Evolutionary conservation across 2,888 invertebrate genomes (phyloP).

Genomic region (Drosophila buzzatii): DNA sequence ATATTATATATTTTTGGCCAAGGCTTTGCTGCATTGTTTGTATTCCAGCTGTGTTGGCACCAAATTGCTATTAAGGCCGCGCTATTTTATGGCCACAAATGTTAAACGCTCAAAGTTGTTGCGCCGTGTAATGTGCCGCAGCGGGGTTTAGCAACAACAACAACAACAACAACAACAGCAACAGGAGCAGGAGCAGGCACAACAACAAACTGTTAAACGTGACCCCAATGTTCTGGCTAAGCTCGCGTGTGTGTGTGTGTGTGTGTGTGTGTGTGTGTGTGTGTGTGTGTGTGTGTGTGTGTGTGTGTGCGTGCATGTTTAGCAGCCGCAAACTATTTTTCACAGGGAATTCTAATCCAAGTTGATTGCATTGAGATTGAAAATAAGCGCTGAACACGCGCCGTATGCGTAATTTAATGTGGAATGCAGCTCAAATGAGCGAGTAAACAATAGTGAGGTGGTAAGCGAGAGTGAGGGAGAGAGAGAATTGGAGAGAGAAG

Average conservation of each 20-base stretch:
- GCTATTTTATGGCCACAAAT: slow-evolving; percentile 50
- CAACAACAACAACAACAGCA: slow-evolving; percentile 3
- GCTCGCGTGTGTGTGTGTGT: no score
- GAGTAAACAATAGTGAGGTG: background rate
- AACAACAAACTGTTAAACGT: slow-evolving; percentile 38
- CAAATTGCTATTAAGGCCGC: slow-evolving; percentile 65
- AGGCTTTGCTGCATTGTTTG: slow-evolving; percentile 31
- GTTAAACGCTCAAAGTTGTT: slow-evolving; percentile 30
- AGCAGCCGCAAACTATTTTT: slow-evolving; percentile 16
- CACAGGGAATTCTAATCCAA: slow-evolving; percentile 13
- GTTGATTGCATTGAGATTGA: slow-evolving; percentile 35
- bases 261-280: no score
- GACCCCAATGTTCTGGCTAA: slow-evolving; percentile 28
- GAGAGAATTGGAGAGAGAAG: background rate
- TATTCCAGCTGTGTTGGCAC: slow-evolving; percentile 65
- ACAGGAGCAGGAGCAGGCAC: background rate
- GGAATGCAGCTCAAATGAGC: background rate
- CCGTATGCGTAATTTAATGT: slow-evolving; percentile 35
- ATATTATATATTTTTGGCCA: slow-evolving; percentile 15
- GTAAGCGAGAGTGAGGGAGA: background rate
- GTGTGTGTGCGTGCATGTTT: slow-evolving; percentile 8
- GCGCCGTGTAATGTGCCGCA: slow-evolving; percentile 42
- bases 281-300: background rate
- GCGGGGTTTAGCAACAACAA: slow-evolving; percentile 36
- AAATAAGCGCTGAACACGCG: slow-evolving; percentile 12